Conservation (phyloP, 1,140 invertebrate genomes). For the Procambarus clarkii region DNA sequence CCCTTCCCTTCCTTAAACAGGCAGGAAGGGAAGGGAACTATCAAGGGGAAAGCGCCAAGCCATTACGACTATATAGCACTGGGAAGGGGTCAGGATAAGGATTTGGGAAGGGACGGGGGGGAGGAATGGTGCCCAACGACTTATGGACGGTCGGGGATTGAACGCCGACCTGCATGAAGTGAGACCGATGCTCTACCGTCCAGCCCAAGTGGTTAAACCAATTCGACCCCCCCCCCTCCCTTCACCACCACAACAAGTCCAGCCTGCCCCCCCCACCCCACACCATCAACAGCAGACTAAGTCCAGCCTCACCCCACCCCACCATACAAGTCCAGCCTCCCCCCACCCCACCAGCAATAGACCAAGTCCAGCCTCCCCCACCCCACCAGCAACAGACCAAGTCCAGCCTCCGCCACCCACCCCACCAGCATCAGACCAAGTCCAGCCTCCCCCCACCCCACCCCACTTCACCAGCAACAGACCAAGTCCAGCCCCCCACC, state of each 20-base stretch:
- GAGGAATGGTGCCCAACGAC: too few relatives aligned
- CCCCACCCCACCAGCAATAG: background rate
- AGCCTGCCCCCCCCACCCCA: background rate
- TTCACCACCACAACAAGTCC: background rate
- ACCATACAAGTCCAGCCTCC: background rate
- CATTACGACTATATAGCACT: too few relatives aligned
- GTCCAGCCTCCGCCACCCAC: background rate
- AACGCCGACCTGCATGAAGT: too few relatives aligned
- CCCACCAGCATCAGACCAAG: background rate
- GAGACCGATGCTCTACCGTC: too few relatives aligned
- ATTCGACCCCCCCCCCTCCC: background rate
- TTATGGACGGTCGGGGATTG: too few relatives aligned
- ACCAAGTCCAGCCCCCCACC: background rate
- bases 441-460: background rate
- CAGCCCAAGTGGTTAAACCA: too few relatives aligned
- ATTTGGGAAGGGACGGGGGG: too few relatives aligned
- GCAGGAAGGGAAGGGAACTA: too few relatives aligned
- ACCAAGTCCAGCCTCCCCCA: background rate
- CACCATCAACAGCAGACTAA: too few relatives aligned
- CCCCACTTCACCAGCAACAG: background rate
- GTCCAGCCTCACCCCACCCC: too few relatives aligned
- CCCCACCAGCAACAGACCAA: background rate
- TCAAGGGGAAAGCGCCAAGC: too few relatives aligned
- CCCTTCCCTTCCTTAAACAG: background rate
- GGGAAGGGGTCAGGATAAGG: too few relatives aligned